Evolutionary conservation across 2,797 vertebrate species (phyloP).

Genomic region (Diceros bicornis): DNA sequence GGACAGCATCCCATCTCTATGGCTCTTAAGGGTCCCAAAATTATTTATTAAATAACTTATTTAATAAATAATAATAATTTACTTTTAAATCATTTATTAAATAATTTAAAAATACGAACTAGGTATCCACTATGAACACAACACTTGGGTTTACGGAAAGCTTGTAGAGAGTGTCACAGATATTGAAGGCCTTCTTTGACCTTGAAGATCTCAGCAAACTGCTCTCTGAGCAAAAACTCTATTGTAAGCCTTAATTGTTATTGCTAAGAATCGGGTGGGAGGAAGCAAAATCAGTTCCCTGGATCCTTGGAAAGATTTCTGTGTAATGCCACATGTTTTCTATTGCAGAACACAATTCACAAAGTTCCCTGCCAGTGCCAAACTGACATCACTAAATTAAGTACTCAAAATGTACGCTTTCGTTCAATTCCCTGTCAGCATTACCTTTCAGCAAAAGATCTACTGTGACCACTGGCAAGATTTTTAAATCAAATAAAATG

Average conservation of each 20-base stretch:
- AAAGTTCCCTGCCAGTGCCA: neutral
- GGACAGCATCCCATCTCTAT: neutral
- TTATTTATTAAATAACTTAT: neutral
- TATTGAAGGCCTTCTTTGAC: neutral
- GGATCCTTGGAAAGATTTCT: neutral
- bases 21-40: neutral
- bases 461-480: neutral
- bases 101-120: neutral
- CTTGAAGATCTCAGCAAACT: neutral
- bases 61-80: too few relatives aligned
- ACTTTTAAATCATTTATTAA: neutral
- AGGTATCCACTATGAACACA: neutral
- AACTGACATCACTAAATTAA: slow-evolving; percentile 28
- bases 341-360: slow-evolving; percentile 27
- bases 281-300: neutral
- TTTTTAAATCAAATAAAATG: slow-evolving; percentile 68
- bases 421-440: neutral
- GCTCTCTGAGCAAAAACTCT: neutral
- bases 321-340: slow-evolving; percentile 5
- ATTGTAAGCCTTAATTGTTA: neutral
- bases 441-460: slow-evolving; percentile 60
- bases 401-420: neutral
- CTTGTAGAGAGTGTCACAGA: neutral
- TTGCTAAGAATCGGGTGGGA: neutral
- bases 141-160: neutral